Evolutionary conservation across 1,140 invertebrate species (phyloP), one percentile per base, ranked within the genome.

Genomic region (Anoplolepis gracilipes): DNA sequence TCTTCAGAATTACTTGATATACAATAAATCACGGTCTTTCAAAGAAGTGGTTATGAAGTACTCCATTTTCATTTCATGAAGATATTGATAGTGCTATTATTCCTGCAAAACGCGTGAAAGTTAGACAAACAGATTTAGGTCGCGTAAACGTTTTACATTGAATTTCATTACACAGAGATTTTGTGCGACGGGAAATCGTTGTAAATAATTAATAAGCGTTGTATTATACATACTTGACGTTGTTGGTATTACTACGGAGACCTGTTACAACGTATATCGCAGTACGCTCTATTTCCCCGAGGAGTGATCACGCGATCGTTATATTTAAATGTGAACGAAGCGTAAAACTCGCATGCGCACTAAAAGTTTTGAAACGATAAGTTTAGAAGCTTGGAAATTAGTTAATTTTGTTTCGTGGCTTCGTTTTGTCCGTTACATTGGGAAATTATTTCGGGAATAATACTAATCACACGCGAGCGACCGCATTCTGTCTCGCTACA

Each of bases 371-470:
- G 36, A 16, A 30, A 25, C 19, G 33, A 36, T 30, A 82, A 72
- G 49, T 81, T 70, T 25, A 16, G 53, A 11, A 30, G 78, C 78
- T 82, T 82, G 59, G 78, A 59, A 72, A 36, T 72, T 59, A 33
- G 67, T 72, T 82, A 59, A 82, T 42, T 82, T 59, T 36, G 11
- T 65, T 22, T 19, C 10, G n/a, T 28, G 53, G 67, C 39, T 61
- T 59, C 42, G 25, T 57, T 61, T n/a, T 46, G 39, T 72, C 46
- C 53, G 49, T 28, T 53, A 36, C 39, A 82, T 73, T 73, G 78
- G 30, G 36, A 42, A 82, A 82, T 55, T 82, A 82, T 82, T 82
- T 82, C 78, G 25, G 28, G 67, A 59, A 82, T 82, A 82, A 72
- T 42, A 72, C 78, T 82, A 82, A 82, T 82, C 73, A 82, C 53